Conservation (phyloP, 2,113 vertebrate species). For the Pachypanchax playfairii region DNA sequence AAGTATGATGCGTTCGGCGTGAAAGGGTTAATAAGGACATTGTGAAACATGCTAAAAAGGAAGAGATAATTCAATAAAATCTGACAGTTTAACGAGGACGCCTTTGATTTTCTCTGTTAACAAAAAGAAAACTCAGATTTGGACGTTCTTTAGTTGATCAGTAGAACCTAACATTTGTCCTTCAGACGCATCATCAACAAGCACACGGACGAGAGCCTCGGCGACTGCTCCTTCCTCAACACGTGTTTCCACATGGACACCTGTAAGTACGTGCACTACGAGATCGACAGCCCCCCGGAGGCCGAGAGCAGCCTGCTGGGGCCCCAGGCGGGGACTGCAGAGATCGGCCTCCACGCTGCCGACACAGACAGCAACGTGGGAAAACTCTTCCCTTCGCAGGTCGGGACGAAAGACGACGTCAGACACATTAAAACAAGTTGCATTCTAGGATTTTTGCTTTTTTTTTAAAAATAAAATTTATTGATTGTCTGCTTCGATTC, state of each 20-base stretch:
- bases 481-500: background rate
- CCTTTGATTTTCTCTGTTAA: too few species aligned
- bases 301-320: constrained; percentile 74
- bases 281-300: constrained; percentile 89
- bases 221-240: constrained; percentile 94
- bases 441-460: background rate
- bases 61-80: too few species aligned
- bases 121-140: too few species aligned
- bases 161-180: background rate
- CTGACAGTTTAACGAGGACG: too few species aligned
- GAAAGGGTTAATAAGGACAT: too few species aligned
- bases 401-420: constrained; percentile 27
- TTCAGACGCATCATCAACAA: constrained; percentile 92
- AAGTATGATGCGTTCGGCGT: too few species aligned
- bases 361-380: constrained; percentile 86
- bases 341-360: constrained; percentile 80
- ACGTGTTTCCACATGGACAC: constrained; percentile 97
- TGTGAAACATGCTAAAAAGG: too few species aligned
- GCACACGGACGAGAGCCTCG: constrained; percentile 92
- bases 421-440: fast-evolving
- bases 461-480: too few species aligned
- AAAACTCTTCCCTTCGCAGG: constrained; percentile 90
- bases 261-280: constrained; percentile 94
- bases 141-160: too few species aligned
- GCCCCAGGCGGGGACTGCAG: constrained; percentile 74